phyloP scores from a whole-genome alignment of 2,113 vertebrate species.

The Trogon surrucura region DNA sequence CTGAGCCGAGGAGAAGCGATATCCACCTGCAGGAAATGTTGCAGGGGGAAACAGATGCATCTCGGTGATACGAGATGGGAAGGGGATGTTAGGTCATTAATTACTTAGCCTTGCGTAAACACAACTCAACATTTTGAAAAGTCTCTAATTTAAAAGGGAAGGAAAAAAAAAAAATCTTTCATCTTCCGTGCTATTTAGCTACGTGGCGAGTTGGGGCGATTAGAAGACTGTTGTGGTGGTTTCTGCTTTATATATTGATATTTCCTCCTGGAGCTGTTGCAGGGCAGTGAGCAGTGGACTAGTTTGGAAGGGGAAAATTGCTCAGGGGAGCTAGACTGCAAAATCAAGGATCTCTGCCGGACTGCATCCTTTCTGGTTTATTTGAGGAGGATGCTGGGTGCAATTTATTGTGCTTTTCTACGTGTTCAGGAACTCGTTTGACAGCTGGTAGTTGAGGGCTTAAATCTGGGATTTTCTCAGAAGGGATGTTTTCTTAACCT shows the following conservation, averaged over 20 bases:
- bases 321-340: neutral
- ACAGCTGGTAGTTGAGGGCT: neutral
- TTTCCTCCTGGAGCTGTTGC: neutral
- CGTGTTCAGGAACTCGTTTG: neutral
- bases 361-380: neutral
- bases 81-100: conserved; percentile 80
- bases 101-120: conserved; percentile 74
- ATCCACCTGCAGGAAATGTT: conserved; percentile 73
- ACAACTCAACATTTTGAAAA: conserved; percentile 70
- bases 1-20: conserved; percentile 42
- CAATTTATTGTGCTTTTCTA: neutral
- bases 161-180: conserved; percentile 63
- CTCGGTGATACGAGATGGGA: conserved; percentile 76
- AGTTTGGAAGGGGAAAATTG: neutral
- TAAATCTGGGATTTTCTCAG: neutral
- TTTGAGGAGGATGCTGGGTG: neutral
- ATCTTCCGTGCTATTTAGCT: conserved; percentile 18
- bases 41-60: conserved; percentile 79
- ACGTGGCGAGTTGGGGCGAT: neutral
- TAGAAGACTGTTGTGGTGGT: neutral
- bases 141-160: conserved; percentile 59
- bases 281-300: neutral
- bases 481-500: neutral
- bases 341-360: neutral
- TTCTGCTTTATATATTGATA: neutral